Percentiles rank a stretch among this genome's conserved stretches.
Conservation (phyloP, 2,888 invertebrate species). For the Drepana falcataria region DNA sequence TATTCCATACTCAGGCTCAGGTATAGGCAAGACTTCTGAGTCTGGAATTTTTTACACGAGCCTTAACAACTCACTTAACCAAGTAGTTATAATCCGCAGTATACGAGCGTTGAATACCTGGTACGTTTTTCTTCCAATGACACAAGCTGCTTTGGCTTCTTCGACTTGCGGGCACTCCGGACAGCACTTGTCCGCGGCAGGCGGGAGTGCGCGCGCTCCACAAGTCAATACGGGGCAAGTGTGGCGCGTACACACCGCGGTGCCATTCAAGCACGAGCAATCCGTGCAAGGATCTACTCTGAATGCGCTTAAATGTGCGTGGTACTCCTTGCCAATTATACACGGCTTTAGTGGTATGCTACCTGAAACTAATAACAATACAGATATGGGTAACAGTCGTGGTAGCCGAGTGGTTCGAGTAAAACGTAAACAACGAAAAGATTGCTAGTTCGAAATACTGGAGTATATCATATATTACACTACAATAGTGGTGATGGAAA, state of each 20-base stretch:
- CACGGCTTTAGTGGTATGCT: conserved; percentile 75
- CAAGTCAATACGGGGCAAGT: conserved; percentile 95
- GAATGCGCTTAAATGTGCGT: conserved; percentile 81
- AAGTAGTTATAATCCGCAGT: background rate
- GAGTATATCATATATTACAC: too few species aligned
- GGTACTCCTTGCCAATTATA: conserved; percentile 84
- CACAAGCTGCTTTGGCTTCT: conserved; percentile 84
- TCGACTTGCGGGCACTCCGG: conserved; percentile 86
- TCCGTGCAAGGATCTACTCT: conserved; percentile 88
- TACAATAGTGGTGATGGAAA: too few species aligned
- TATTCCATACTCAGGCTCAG: too few species aligned
- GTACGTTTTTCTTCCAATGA: conserved; percentile 81
- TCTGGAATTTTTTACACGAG: too few species aligned
- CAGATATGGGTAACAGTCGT: background rate
- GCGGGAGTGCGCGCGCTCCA: conserved; percentile 85
- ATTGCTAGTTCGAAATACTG: too few species aligned
- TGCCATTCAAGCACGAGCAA: conserved; percentile 90
- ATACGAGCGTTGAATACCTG: conserved; percentile 73
- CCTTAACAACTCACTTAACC: background rate
- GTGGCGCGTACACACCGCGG: conserved; percentile 86
- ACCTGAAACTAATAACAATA: conserved; percentile 47
- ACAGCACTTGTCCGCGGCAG: conserved; percentile 84
- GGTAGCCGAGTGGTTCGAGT: too few species aligned
- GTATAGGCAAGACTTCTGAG: too few species aligned
- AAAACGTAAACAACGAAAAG: too few species aligned